A percentile compares a stretch with the other conserved stretches of the same genome.
Conservation (phyloP, 2,113 vertebrate genomes). For the Thunnus thynnus region DNA sequence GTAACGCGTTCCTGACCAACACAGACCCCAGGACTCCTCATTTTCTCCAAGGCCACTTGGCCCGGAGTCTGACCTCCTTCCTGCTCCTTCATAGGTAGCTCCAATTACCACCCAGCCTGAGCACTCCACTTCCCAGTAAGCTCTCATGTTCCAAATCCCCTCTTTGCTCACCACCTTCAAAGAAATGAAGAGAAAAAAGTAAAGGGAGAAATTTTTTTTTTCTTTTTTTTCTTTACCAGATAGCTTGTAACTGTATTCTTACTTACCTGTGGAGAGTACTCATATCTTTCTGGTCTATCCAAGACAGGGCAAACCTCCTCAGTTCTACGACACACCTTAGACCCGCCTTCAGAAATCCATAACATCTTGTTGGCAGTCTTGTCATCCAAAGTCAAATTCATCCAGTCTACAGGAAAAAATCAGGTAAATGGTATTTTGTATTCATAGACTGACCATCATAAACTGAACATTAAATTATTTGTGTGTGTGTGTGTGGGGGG, state of each 20-base stretch:
- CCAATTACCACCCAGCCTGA: constrained; percentile 71
- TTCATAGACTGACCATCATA: too few species aligned
- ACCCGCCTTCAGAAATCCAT: constrained; percentile 66
- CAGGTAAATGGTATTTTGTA: neutral
- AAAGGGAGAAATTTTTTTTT: neutral
- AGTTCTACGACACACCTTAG: constrained; percentile 64
- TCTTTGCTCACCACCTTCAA: constrained; percentile 73
- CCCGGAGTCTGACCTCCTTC: constrained; percentile 54
- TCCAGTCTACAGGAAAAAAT: constrained; percentile 64
- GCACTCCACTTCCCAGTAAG: constrained; percentile 74
- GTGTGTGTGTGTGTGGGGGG: too few species aligned
- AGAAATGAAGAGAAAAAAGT: neutral
- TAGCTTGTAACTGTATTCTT: neutral
- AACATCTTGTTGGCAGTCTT: constrained; percentile 76
- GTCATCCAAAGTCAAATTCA: constrained; percentile 70
- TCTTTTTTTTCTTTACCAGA: neutral
- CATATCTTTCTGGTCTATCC: constrained; percentile 76
- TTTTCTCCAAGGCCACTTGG: constrained; percentile 74
- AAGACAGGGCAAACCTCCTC: constrained; percentile 73
- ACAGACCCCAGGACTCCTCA: constrained; percentile 74
- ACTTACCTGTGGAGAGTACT: constrained; percentile 72
- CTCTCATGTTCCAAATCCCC: constrained; percentile 60
- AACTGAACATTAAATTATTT: neutral
- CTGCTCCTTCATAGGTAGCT: constrained; percentile 58
- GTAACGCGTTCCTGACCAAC: constrained; percentile 68